phyloP scores from a whole-genome alignment of 1,140 invertebrate species.

The Bursaphelenchus mucronatus region DNA sequence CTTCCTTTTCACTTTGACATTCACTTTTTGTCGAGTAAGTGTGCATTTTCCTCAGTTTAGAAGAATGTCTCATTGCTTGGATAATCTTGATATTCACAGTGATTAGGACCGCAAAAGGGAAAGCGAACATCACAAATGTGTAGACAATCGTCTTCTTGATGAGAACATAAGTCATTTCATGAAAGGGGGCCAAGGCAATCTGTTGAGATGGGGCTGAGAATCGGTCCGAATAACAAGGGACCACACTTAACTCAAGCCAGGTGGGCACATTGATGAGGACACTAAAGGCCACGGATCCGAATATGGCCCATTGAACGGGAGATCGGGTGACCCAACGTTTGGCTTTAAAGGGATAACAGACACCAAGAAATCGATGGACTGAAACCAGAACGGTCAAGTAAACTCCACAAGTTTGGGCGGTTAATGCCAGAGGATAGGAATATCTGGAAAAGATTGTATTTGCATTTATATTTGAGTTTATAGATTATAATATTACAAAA shows the following conservation, averaged over 20 bases:
- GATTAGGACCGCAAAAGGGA: conserved; percentile 52
- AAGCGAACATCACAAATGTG: conserved; percentile 57
- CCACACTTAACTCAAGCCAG: conserved; percentile 55
- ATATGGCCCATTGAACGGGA: conserved; percentile 53
- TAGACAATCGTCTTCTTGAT: conserved; percentile 54
- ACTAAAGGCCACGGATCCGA: conserved; percentile 51
- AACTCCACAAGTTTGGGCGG: conserved; percentile 54
- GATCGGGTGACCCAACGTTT: conserved; percentile 55
- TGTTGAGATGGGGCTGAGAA: conserved; percentile 35
- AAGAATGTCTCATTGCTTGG: conserved; percentile 43
- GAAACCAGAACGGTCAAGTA: conserved; percentile 58
- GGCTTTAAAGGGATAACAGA: conserved; percentile 56
- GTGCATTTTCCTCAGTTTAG: conserved; percentile 51
- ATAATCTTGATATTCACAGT: conserved; percentile 56
- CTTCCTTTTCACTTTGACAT: conserved; percentile 6
- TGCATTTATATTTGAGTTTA: conserved; percentile 14
- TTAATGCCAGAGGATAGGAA: conserved; percentile 54
- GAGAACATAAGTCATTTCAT: conserved; percentile 44
- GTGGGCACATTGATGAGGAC: conserved; percentile 50
- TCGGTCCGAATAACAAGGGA: conserved; percentile 42
- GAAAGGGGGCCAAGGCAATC: conserved; percentile 21
- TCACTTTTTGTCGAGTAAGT: conserved; percentile 54
- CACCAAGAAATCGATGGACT: conserved; percentile 53
- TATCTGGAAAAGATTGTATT: conserved; percentile 42
- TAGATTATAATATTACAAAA: too few species aligned